Base-by-base conservation (phyloP, 2,113 vertebrate species). In the Pygoscelis antarcticus region DNA sequence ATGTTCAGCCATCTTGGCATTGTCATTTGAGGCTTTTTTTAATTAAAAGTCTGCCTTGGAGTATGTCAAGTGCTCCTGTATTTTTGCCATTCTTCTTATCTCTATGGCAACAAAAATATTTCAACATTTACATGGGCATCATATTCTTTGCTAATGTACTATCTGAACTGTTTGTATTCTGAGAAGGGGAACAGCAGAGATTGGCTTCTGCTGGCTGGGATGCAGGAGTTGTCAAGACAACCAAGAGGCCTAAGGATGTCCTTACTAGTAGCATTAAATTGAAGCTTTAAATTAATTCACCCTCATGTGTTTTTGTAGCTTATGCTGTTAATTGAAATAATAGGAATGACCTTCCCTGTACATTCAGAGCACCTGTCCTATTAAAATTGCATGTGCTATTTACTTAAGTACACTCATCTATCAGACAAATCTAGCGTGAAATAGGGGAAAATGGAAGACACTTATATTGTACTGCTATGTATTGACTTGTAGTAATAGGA, bases 171-270 rank as follows among this genome's bases (percentile, higher is more conserved):
- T 95, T 97, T 94, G 96, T 96, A 92, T 94, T 95, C 96, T 70
- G 96, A 97, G 98, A 97, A 98, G 98, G 96, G 96, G 97, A 96
- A 90, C 93, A 86, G 87, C 91, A 88, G 97, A 97, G 93, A 97
- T 98, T 96, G 97, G 97, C 97, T 96, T 97, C 96, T 95, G 95
- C 95, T 91, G 97, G 80, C 97, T 95, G 96, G 96, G 95, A 97
- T 96, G 97, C 96, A 94, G 97, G 98, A 97, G 98, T 99, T 99
- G 98, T 98, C 98, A 98, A 97, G 98, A 98, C 98, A 98, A 99
- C 98, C 97, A 86, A 96, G 98, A 97, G 97, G 96, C 97, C 98
- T 98, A 95, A 97, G 97, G 98, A 98, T 97, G 97, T 96, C 97
- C 98, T 98, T 98, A 95, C 96, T 58, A 97, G 96, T 96, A 95